Evolutionary conservation across 53 echinoderm and acorn worm genomes (phyloP), one percentile per base, ranked within the genome.

Genomic region (Holothuria leucospilota): DNA sequence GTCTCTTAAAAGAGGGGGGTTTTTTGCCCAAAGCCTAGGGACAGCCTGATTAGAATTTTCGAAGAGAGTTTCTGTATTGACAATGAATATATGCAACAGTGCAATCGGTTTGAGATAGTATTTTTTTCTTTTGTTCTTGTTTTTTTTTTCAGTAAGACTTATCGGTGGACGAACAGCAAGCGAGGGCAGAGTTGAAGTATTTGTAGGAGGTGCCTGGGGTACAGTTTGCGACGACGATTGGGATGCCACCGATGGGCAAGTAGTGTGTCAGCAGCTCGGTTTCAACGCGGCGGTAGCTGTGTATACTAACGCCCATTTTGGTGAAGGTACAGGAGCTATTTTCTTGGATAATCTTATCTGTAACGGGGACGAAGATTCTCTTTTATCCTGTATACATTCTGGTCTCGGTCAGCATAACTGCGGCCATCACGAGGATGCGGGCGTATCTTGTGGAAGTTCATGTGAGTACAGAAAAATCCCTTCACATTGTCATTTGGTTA

Each of bases 111-210:
- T 18, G 11, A 8, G 46, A 18, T 13, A 56, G 18, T 56, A 16
- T 56, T 18, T 16, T 4, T 1, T 16, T 42, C 9, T 42, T 5
- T 42, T 9, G 21, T n/a, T n/a, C n/a, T n/a, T n/a, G n/a, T n/a
- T n/a, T 67, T 67, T 30, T 23, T 0, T 67, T 67, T 27, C 80
- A 66, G 53, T 89, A 24, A 78, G 94, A 63, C 84, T 89, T 13
- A 63, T 87, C 23, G 90, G 63, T 49, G 94, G 94, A 16, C 69
- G 80, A 24, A 58, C 62, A 15, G 18, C 62, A 7, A 78, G 72
- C 63, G 94, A 94, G 62, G 94, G 94, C 13, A 89, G 91, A 2
- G 89, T 94, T 34, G 91, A 91, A 60, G 65, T 88, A 39, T 79
- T 82, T 78, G 77, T 82, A 13, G 75, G 64, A 20, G 90, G 87